Base-by-base conservation (phyloP, 1,140 invertebrate genomes). In the Heliconius congener region DNA sequence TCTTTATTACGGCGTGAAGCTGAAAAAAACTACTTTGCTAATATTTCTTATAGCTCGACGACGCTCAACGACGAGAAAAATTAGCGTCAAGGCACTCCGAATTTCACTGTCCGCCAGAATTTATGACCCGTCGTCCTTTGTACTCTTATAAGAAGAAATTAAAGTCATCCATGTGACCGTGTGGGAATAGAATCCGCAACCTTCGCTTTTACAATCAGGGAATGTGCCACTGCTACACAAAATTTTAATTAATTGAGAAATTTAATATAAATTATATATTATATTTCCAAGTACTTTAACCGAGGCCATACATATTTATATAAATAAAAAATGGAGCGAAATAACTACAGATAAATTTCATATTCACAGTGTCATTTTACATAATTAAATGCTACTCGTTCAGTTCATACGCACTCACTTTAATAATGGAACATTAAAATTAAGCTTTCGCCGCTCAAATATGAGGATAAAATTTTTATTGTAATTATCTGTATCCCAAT, bases 291-390 rank as follows among this genome's bases (percentile, higher is more conserved):
- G 57, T 30, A 66, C 60, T 66, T 23, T 66, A 66, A 66, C n/a
- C 23, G 23, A 66, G 60, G 60, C 60, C 60, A 66, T 66, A 66
- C 23, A 66, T 27, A 66, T 66, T 27, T 27, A 27, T 27, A 66
- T 66, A 66, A 66, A 66, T 66, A 27, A 30, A 30, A 66, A 66
- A 66, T 27, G 57, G 30, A 66, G n/a, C 23, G 23, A 66, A 66
- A 66, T 66, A 66, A 27, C 60, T 27, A 66, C 60, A 66, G 66
- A 75, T 66, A 66, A 60, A 77, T 75, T 82, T 82, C 27, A 79
- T 82, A 71, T 79, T 77, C 76, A 42, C 23, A 82, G 71, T 80
- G 37, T 50, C 74, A 82, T 74, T 79, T 23, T 23, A 57, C 23
- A 46, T 77, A 73, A 75, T 75, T 75, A 75, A 75, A 60, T 66